Base-by-base conservation (phyloP, 2,888 invertebrate species). In the Acholoe squamosa region DNA sequence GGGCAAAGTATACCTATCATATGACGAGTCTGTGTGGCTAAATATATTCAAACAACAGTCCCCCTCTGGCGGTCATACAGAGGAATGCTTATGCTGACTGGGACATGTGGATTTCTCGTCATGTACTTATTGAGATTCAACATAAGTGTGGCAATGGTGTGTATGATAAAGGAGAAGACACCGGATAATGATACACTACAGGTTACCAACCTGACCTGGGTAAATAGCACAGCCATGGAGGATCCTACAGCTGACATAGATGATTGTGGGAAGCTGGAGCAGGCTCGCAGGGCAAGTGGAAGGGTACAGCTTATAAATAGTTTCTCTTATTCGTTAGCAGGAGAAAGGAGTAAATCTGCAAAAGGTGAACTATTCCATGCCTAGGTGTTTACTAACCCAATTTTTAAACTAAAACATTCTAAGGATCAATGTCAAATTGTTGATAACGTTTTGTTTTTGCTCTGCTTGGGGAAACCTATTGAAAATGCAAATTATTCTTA, bases 91-190 rank as follows among this genome's bases (percentile, higher is more conserved):
- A 91, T 90, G 22, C 14, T 92, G 51, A 77, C 76, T n/a, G 89
- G 89, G n/a, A 89, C 90, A 43, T 34, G 89, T 10, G 91, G 90
- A 22, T 89, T 90, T 67, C 52, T 91, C 33, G 90, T 91, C 67
- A 84, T 91, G 54, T 92, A 91, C 88, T 25, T 91, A 28, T 86
- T 91, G n/a, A 89, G 92, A 16, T 77, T 91, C 43, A 89, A 91
- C 91, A 84, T 92, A 16, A 91, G 91, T 76, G 61, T 92, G 31
- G 91, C 92, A 51, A 91, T 92, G 33, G 91, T 92, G 77, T 92
- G 91, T 84, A 92, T 92, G 92, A 89, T 91, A 61, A 90, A 89
- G 84, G 43, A 34, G 43, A 22, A 22, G 33, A 12, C 0, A 3
- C 22, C 33, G 28, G 43, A 22, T 0, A 84, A 84, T 34, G 22